phyloP scores from a whole-genome alignment of 1,140 invertebrate species.

The Diachasma alloeum region DNA sequence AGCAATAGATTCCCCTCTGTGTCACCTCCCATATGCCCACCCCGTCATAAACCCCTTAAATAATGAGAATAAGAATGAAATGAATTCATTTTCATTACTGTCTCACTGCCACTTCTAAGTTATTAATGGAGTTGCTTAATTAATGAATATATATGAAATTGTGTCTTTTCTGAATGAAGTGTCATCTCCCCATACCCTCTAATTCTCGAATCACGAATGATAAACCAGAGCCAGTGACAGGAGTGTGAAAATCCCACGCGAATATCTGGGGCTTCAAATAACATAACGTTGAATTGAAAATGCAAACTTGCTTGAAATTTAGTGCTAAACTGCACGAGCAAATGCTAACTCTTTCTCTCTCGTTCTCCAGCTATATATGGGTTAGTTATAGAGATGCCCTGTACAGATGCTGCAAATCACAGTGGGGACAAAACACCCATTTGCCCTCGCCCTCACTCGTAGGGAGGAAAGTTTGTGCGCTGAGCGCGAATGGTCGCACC shows the following conservation, averaged over 20 bases:
- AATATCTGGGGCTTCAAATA: background rate
- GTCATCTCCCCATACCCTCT: no score
- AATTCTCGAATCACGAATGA: no score
- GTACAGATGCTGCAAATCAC: slow-evolving; percentile 64
- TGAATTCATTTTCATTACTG: no score
- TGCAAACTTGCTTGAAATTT: background rate
- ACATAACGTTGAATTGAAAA: background rate
- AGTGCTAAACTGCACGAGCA: background rate
- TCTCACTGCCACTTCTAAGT: no score
- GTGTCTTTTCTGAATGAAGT: no score
- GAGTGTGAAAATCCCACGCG: background rate
- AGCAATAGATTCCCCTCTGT: no score
- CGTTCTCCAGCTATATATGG: background rate
- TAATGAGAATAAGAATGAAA: no score
- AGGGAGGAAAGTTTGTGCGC: background rate
- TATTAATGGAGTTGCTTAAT: no score
- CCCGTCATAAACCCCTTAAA: no score
- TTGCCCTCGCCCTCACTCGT: slow-evolving; percentile 35
- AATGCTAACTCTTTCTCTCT: background rate
- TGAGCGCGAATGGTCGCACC: slow-evolving; percentile 3
- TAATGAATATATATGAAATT: no score
- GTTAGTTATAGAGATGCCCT: slow-evolving; percentile 44
- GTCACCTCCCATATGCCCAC: no score
- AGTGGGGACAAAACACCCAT: slow-evolving; percentile 39
- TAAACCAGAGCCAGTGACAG: background rate